Conservation (phyloP, 1,140 invertebrate genomes). For the Drosophila mojavensis region DNA sequence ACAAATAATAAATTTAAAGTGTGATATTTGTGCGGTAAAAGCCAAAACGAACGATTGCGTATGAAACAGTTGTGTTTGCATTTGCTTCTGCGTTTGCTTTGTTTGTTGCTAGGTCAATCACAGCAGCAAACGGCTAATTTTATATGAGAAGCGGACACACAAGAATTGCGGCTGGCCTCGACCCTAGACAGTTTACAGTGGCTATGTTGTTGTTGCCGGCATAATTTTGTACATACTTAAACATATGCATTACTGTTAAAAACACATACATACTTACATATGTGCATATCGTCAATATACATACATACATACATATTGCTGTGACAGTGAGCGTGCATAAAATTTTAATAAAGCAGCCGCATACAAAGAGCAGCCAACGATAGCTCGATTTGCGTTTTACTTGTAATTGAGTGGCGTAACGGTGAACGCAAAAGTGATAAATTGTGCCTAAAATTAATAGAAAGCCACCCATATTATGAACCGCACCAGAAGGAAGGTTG, state of each 20-base stretch:
- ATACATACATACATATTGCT: neutral
- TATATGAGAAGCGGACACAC: constrained; percentile 23
- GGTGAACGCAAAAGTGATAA: constrained; percentile 46
- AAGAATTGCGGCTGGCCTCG: constrained; percentile 59
- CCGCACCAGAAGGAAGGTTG: constrained; percentile 74
- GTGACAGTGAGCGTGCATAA: constrained; percentile 16
- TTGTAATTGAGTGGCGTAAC: constrained; percentile 45
- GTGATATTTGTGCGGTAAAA: constrained; percentile 15
- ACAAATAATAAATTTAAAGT: constrained; percentile 14
- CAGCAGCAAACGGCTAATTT: constrained; percentile 60
- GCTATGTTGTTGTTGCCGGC: constrained; percentile 57
- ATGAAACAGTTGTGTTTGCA: neutral
- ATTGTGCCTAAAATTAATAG: constrained; percentile 14
- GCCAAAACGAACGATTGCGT: neutral
- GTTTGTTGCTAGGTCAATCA: constrained; percentile 34
- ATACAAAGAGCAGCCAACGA: constrained; percentile 9
- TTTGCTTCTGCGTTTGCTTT: constrained; percentile 19
- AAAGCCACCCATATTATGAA: constrained; percentile 63
- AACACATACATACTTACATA: neutral
- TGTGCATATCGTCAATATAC: neutral
- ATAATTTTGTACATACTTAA: constrained; percentile 30
- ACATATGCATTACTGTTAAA: no score
- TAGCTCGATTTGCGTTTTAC: constrained; percentile 15
- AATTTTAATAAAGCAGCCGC: constrained; percentile 29
- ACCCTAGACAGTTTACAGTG: constrained; percentile 51